A percentile compares a stretch with the other conserved stretches of the same genome.
These are phyloP conservation scores for Magallana nippona DNA, from an alignment of 2,888 invertebrate species.

Conservation along the genomic window DNA sequence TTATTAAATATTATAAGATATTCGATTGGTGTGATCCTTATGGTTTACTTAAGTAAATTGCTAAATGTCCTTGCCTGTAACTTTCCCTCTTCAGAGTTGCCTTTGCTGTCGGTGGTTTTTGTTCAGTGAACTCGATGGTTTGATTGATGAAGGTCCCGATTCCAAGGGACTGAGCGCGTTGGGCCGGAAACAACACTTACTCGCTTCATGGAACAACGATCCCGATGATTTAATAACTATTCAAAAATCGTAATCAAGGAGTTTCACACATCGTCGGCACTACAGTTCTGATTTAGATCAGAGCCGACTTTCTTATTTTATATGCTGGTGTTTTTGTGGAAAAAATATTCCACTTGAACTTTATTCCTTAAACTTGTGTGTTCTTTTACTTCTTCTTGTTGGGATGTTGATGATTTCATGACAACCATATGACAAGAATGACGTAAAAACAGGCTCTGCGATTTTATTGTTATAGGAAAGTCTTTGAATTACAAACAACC, in stretches of 20 bases:
- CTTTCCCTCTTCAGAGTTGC: background rate
- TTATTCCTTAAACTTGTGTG: background rate
- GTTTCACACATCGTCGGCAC: conserved; percentile 31
- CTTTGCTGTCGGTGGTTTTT: background rate
- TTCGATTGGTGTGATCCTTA: too few species aligned
- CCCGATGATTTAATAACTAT: conserved; percentile 33
- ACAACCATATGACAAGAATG: too few species aligned
- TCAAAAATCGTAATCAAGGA: conserved; percentile 31
- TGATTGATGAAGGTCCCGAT: conserved; percentile 11
- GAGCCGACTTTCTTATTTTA: background rate
- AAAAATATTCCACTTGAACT: background rate
- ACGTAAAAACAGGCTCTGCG: too few species aligned
- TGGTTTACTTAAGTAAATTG: too few species aligned
- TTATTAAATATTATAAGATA: too few species aligned
- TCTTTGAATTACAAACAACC: too few species aligned
- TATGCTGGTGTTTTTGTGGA: background rate
- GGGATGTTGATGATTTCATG: too few species aligned
- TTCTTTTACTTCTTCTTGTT: background rate
- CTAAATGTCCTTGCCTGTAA: background rate
- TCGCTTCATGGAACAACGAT: conserved; percentile 30
- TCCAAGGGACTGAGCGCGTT: background rate
- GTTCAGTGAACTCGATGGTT: background rate
- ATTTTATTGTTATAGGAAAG: too few species aligned
- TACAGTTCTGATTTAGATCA: conserved; percentile 17
- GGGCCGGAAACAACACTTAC: conserved; percentile 30